Evolutionary conservation across 2,797 vertebrate genomes (phyloP), one percentile per base, ranked within the genome.

Genomic region (Pelodytes ibericus): DNA sequence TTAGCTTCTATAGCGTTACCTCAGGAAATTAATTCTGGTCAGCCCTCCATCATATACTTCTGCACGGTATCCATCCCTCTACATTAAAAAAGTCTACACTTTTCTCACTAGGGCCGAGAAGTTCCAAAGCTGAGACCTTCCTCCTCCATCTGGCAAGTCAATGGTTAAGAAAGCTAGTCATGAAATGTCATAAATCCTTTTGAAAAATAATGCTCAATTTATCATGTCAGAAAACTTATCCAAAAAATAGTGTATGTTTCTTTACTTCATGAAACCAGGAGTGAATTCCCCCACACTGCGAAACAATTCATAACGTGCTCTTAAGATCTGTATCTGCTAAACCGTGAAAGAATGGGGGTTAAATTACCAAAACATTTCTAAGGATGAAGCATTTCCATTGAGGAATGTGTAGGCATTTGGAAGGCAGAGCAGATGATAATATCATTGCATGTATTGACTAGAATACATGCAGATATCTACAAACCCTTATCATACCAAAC

Each of bases 271-370:
- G 8, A 26, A 74, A 18, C 33, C 41, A 26, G 20, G 53, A 64
- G 47, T 58, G 25, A 33, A 77, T 77, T 77, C 67, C 58, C 70
- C 25, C 74, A n/a, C 10, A 13, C 66, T 8, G 47, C 31, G 26
- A 67, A 62, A 63, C 25, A 64, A 44, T 61, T 76, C 57, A 27
- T 22, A 75, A 70, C 44, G 15, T 62, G 59, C 67, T 64, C 44
- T 44, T 30, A 15, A 77, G 74, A 77, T 71, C 67, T 27, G 27
- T 77, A 77, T 77, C 74, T 57, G 10, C 49, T 33, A 15, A 71
- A 58, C 44, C 64, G 53, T 77, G 60, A 77, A 71, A 71, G 74
- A 64, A 70, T 70, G 74, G 74, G 26, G 74, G 74, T 77, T 33
- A 27, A 33, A 77, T 77, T 63, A 77, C 67, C 67, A 64, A 76